Conservation (phyloP, 2,797 vertebrate species). For the Bradypodion pumilum region DNA sequence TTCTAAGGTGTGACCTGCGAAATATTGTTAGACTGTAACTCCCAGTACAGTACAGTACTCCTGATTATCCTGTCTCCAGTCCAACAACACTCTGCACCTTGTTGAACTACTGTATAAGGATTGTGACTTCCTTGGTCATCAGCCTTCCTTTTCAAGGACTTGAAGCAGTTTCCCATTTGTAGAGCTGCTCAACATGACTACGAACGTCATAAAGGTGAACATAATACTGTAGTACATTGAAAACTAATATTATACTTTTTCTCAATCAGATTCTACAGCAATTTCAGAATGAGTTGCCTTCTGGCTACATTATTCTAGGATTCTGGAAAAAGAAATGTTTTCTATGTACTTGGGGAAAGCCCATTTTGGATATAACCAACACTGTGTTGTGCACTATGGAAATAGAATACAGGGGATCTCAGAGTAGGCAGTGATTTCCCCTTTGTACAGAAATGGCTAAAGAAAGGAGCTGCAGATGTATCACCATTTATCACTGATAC, state of each 20-base stretch:
- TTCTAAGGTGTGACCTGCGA: too few species aligned
- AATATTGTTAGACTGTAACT: background rate
- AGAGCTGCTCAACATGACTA: background rate
- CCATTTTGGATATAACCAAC: background rate
- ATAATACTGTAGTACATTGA: background rate
- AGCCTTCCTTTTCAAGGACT: background rate
- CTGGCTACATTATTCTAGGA: constrained; percentile 1
- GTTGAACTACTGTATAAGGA: too few species aligned
- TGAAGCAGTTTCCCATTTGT: background rate
- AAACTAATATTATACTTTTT: background rate
- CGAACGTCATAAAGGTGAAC: background rate
- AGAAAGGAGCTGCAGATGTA: background rate
- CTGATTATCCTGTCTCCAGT: background rate
- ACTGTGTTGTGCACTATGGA: background rate
- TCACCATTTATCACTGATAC: background rate
- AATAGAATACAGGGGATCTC: background rate
- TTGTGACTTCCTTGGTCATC: too few species aligned
- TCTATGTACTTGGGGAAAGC: background rate
- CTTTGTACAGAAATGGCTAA: background rate
- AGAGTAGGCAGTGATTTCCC: background rate
- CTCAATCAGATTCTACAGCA: background rate
- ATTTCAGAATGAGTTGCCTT: background rate
- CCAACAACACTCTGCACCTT: too few species aligned
- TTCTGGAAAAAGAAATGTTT: background rate
- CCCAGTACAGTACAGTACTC: background rate